Conservation (phyloP, 2,888 invertebrate species). For the Drosophila rubida region DNA sequence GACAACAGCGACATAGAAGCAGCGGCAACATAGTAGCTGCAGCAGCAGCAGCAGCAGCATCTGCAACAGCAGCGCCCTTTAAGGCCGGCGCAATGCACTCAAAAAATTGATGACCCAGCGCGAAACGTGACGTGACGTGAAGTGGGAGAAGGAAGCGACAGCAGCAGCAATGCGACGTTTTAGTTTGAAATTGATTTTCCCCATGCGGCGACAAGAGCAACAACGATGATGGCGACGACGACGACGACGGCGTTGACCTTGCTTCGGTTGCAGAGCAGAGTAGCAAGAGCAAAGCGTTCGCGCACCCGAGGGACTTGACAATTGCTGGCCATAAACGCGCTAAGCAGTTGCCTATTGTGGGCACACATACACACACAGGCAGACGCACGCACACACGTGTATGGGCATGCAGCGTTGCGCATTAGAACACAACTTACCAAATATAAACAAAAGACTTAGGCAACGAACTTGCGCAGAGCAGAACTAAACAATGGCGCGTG, state of each 20-base stretch:
- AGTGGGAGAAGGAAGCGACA: conserved; percentile 21
- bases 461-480: conserved; percentile 70
- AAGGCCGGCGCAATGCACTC: conserved; percentile 74
- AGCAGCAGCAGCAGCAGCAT: conserved; percentile 3
- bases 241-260: conserved; percentile 63
- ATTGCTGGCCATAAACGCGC: conserved; percentile 78
- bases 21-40: conserved; percentile 15
- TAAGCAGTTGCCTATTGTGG: conserved; percentile 76
- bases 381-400: conserved; percentile 15
- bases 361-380: conserved; percentile 18
- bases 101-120: conserved; percentile 78
- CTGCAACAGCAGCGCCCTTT: conserved; percentile 58
- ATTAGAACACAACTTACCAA: conserved; percentile 73
- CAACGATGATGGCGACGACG: neutral
- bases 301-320: conserved; percentile 71
- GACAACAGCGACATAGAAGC: conserved; percentile 59
- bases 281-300: conserved; percentile 11
- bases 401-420: conserved; percentile 54
- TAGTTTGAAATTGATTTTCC: conserved; percentile 77
- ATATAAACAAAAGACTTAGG: conserved; percentile 78
- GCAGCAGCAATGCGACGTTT: conserved; percentile 62
- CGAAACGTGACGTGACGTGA: conserved; percentile 75
- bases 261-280: conserved; percentile 55
- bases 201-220: conserved; percentile 54
- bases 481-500: conserved; percentile 77